Base-by-base conservation (phyloP, 2,113 vertebrate genomes). In the Nanorana parkeri region DNA sequence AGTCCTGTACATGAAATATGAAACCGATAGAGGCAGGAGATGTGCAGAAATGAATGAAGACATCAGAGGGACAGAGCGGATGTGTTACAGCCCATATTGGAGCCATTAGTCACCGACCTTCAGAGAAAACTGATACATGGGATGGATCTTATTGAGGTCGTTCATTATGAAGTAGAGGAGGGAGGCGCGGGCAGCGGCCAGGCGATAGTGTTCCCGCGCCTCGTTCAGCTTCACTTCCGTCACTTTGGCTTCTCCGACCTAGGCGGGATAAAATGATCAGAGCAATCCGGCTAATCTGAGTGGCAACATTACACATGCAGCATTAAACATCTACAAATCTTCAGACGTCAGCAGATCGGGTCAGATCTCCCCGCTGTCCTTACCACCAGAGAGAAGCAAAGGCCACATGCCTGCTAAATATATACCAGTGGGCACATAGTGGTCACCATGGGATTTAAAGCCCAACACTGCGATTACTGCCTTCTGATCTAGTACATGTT, bases 81-180 rank as follows among this genome's bases (percentile, higher is more conserved):
- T 68, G 68, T 52, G 47, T 47, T n/a, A 17, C 3, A 5, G n/a
- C 16, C 4, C 55, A 51, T 69, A 69, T 16, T 23, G 23, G 23
- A 28, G 51, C 17, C 15, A 73, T 56, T 58, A 20, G 23, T 56
- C 17, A 13, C 80, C 58, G 86, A 96, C 95, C 95, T 96, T 95
- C 84, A 96, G 90, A 54, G 95, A 97, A 91, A 98, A 98, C 93
- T 96, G 96, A 92, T 98, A 98, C 97, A 99, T 97, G 41, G 96
- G 97, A 73, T 98, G 96, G 88, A 98, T 94, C 90, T 93, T 89
- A 84, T 93, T 95, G 71, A 99, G 97, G 90, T 96, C 92, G 1
- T 90, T 96, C 95, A 97, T 95, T 91, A 95, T 94, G 91, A 98
- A 99, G 93, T 97, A 98, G 64, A 99, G 93, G 83, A 99, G 91